Evolutionary conservation across 2,797 vertebrate genomes (phyloP), one percentile per base, ranked within the genome.

Genomic region (Hylomyscus alleni): DNA sequence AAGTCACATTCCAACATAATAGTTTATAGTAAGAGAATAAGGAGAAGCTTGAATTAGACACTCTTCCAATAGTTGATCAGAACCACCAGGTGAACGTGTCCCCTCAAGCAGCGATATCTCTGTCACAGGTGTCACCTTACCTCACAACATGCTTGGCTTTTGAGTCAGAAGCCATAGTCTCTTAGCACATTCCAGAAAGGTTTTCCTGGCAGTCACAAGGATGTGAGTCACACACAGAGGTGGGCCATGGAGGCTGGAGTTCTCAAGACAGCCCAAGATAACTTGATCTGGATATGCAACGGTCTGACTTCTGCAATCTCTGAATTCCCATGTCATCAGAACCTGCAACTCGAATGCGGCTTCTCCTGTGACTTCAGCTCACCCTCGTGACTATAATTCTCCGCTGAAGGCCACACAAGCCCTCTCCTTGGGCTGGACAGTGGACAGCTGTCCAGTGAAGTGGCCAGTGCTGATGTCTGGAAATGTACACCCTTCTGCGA

Each of bases 281-380:
- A 20, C 58, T 17, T 2, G 5, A 10, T 58, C n/a, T 82, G 54
- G 54, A 82, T 24, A 40, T 47, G 82, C 60, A 34, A 13, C 60
- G 22, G 50, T 47, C 60, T 31, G 14, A 5, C 62, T 14, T 65
- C 44, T 62, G 9, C 47, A 52, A 1, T 14, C 62, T n/a, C 62
- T 4, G 17, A 58, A 24, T 67, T n/a, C 44, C 34, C 31, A 15
- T 15, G 31, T 26, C 83, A n/a, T 13, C 0, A 19, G 81, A 65
- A 31, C 4, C 26, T 47, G 4, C 4, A 62, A 31, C 24, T 10
- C 0, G 2, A 24, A 11, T 10, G 34, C 3, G 1, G 19, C 83
- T 69, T 84, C 24, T 69, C 62, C 47, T 26, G 47, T 5, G 65
- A 15, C 11, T n/a, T 24, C 12, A n/a, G 19, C 20, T 86, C 19